Evolutionary conservation across 2,888 invertebrate genomes (phyloP), one percentile per base, ranked within the genome.

Genomic region (Dicyrtomina minuta): DNA sequence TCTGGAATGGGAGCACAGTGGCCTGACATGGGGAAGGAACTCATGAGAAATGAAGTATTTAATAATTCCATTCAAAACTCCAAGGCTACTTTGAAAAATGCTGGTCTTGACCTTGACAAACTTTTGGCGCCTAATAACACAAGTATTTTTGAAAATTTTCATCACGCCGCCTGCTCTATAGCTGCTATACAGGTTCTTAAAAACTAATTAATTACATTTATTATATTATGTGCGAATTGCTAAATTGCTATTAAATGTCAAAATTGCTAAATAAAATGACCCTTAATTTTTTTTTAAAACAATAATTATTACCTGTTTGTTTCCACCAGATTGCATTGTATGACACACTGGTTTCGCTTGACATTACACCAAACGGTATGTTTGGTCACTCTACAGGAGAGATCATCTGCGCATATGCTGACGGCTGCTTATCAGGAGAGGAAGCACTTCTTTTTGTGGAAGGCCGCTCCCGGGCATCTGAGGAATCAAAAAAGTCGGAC

Each of bases 1-100:
- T 90, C 95, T 58, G 98, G 98, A 70, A 98, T 98, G 97, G 98
- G 98, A 13, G 90, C 93, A 51, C 98, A 98, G 83, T 98, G 97
- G 97, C 87, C 91, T 58, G 94, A 93, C 79, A 98, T 98, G 96
- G 96, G 90, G 13, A 89, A 89, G 80, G 87, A 89, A 69, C 85
- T 98, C 75, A 89, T 96, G 88, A 83, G 85, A 72, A 84, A 97
- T 72, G 91, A 93, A 61, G 83, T 85, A 1, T 96, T 97, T 41
- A 2, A 33, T 10, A 59, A 61, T 12, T 68, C 68, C n/a, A 51
- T 61, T n/a, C 43, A 64, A 3, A 58, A 39, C 71, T 89, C 90
- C 75, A 89, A 91, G 5, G 88, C 88, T 58, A 88, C 89, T 17
- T 84, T 98, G 44, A 86, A 88, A 75, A 88, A 90, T 33, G 89